Conservation (phyloP, 2,888 invertebrate species). For the Hyalella azteca region DNA sequence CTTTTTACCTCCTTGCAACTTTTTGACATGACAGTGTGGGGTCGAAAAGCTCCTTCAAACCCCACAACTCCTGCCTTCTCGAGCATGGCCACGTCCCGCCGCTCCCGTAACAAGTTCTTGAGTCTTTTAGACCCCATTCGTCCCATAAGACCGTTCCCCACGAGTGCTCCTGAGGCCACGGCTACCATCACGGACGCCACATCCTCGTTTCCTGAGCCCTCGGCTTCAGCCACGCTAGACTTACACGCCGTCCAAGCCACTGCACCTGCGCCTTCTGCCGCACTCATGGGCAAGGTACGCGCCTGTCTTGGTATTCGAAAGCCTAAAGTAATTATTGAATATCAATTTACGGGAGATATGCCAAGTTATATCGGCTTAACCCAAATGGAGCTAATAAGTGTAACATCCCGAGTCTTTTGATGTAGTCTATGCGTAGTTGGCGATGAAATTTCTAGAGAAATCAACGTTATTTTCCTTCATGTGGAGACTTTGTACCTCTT, state of each 20-base stretch:
- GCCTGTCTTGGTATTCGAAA: too few relatives aligned
- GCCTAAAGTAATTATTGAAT: too few relatives aligned
- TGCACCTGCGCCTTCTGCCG: neutral
- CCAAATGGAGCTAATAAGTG: too few relatives aligned
- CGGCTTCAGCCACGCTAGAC: neutral
- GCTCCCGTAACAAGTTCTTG: neutral
- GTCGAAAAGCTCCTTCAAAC: neutral
- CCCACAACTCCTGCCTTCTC: neutral
- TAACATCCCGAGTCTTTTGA: too few relatives aligned
- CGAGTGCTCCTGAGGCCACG: neutral
- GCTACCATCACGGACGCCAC: neutral
- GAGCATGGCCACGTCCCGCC: neutral
- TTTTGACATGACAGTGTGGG: neutral
- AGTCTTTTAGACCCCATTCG: slow-evolving; percentile 11
- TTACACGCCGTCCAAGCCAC: neutral
- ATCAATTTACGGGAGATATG: too few relatives aligned
- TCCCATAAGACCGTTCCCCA: slow-evolving; percentile 35
- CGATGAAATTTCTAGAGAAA: too few relatives aligned
- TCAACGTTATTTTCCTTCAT: too few relatives aligned
- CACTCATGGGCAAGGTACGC: slow-evolving; percentile 46
- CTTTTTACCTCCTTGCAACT: neutral
- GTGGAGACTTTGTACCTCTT: too few relatives aligned
- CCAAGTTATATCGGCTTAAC: too few relatives aligned
- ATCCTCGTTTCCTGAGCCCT: neutral
- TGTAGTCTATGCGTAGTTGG: too few relatives aligned